A percentile compares a stretch with the other conserved stretches of the same genome.
Evolutionary conservation across 1,140 invertebrate genomes (phyloP).

Genomic region (Araneus ventricosus): DNA sequence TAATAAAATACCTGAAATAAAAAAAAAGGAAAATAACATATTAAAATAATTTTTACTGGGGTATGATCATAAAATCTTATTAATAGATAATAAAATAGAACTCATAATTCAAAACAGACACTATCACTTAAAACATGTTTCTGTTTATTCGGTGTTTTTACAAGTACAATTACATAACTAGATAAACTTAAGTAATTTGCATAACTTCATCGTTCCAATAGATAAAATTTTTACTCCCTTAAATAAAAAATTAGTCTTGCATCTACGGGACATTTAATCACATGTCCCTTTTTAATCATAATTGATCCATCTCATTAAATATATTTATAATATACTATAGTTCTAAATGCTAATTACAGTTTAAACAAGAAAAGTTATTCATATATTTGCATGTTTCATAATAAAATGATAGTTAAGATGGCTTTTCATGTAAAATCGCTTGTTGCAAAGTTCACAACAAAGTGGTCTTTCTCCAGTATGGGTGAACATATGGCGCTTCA

Average conservation of each 20-base stretch:
- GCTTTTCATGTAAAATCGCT: not conserved
- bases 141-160: too few species aligned
- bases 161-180: not conserved
- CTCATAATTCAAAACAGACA: too few species aligned
- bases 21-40: too few species aligned
- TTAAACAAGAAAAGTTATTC: not conserved
- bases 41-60: too few species aligned
- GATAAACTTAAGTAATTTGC: too few species aligned
- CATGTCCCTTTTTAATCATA: not conserved
- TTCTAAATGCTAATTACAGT: not conserved
- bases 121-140: too few species aligned
- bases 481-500: slow-evolving; percentile 28
- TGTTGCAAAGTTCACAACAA: not conserved
- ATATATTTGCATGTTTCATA: not conserved
- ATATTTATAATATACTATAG: not conserved
- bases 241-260: not conserved
- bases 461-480: not conserved
- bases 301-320: not conserved
- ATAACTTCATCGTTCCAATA: not conserved
- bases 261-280: not conserved
- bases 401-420: not conserved
- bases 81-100: too few species aligned
- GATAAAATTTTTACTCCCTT: too few species aligned
- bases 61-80: too few species aligned
- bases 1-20: too few species aligned